Conservation (phyloP, 2,797 vertebrate species). For the Myripristis jacobus region DNA sequence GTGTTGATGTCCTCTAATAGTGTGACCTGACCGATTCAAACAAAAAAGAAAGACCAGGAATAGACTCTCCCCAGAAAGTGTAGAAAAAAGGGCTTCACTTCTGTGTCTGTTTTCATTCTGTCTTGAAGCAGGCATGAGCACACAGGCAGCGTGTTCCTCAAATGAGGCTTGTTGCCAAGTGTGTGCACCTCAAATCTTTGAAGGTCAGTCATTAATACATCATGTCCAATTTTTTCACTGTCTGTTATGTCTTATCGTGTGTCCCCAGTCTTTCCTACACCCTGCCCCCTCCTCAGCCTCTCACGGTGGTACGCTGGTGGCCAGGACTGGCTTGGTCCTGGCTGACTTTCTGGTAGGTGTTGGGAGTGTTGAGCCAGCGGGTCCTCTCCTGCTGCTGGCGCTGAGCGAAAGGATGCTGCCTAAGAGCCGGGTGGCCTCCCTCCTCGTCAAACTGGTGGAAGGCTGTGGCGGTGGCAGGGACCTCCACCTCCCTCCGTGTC, state of each 20-base stretch:
- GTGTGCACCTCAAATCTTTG: no score
- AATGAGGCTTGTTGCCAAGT: no score
- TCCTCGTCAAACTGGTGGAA: constrained; percentile 94
- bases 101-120: no score
- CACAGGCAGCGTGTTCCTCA: no score
- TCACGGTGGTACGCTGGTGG: constrained; percentile 90
- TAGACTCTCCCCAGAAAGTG: no score
- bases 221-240: background rate
- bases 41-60: no score
- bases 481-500: constrained; percentile 93
- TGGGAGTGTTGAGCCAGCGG: constrained; percentile 97
- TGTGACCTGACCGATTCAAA: no score
- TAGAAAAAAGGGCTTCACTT: no score
- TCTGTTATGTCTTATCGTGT: background rate
- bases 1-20: no score
- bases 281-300: constrained; percentile 18
- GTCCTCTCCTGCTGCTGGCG: constrained; percentile 97
- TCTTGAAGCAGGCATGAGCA: no score
- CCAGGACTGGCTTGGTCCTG: constrained; percentile 88
- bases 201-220: no score
- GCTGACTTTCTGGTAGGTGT: constrained; percentile 93
- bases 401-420: constrained; percentile 87
- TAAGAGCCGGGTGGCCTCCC: constrained; percentile 72
- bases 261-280: background rate
- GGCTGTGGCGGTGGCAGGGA: constrained; percentile 91